Evolutionary conservation across 30 jellyfish, hydroid and myxozoan genomes (phyloP), one percentile per base, ranked within the genome.

Genomic region (Phacellophora camtschatica): DNA sequence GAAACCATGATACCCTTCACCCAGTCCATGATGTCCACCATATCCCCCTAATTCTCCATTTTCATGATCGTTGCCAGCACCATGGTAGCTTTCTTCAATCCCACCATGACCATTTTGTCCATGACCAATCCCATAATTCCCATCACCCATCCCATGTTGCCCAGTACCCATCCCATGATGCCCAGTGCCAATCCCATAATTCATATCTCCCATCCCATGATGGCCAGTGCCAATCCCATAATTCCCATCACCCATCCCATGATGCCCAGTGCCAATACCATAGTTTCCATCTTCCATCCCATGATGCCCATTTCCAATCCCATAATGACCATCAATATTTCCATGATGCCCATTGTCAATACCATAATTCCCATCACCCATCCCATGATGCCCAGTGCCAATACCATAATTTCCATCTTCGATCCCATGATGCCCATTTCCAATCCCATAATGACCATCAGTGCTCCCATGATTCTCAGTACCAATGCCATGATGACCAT

Each of bases 21-120:
- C 71, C 25, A 27, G 1, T 11, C 74, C 73, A 30, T 71, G 58
- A 24, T 76, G 88, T 5, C 70, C 79, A 27, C 70, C 88, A 43
- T 76, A 68, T 10, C 56, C 87, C 6, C 79, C 68, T 16, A 39
- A 48, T 0, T 66, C 63, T 2, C 10, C 80, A 7, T 22, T 25
- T 9, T 24, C 41, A 19, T 66, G 77, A 18, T 16, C 77, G 3
- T 25, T 69, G 56, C 27, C 41, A 24, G 68, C 83, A 33, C 49
- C 63, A 22, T 35, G 55, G 22, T 71, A 48, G 16, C n/a, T 73
- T 18, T 34, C 85, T 7, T 63, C 89, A 34, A 39, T 24, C 8
- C 84, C 75, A 2, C 81, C 77, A n/a, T n/a, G n/a, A 58, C 30
- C 61, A 19, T 39, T 54, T 5, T 31, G 70, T 11, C 58, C 78